Evolutionary conservation across 2,888 invertebrate species (phyloP), one percentile per base, ranked within the genome.

Genomic region (Amiota mariae): DNA sequence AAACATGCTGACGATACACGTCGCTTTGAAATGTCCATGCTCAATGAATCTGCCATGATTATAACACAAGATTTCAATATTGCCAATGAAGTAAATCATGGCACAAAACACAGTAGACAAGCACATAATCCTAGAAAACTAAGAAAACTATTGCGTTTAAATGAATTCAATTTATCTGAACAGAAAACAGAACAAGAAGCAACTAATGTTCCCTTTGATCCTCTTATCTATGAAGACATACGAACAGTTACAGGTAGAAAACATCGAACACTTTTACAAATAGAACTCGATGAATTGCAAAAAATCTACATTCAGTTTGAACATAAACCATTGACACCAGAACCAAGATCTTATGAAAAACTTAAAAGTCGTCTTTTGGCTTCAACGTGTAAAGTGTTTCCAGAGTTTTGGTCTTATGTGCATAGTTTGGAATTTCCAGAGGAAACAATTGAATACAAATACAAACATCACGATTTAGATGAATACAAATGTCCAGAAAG

Each of bases 371-470:
- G 71, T n/a, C 46, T 85, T 15, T 63, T 80, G 12, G 54, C 18
- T 8, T 88, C 89, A 0, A 82, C 80, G 0, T 76, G 84, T 18
- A 84, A 81, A 77, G 88, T 88, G 0, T 79, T 89, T 51, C 74
- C 81, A 0, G 89, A 89, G 71, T 88, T 89, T 70, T 87, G 86
- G 84, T 80, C 85, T 0, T 88, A 88, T 73, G 83, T 83, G 0
- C 85, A 88, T 57, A 86, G 82, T 47, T 77, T 89, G 66, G 85
- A 88, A 47, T 81, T 84, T 63, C 83, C 85, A 1, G 6, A 36
- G 36, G 36, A 36, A 59, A 59, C 15, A 59, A 59, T 9, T 20
- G 59, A n/a, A 20, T 59, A 59, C 9, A 11, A 15, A 59, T 59
- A 59, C 20, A 18, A 59, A n/a, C 59, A 81, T 8, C 84, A 85